phyloP scores from a whole-genome alignment of 2,113 vertebrate genomes.

The Chlorodrepanis virens region DNA sequence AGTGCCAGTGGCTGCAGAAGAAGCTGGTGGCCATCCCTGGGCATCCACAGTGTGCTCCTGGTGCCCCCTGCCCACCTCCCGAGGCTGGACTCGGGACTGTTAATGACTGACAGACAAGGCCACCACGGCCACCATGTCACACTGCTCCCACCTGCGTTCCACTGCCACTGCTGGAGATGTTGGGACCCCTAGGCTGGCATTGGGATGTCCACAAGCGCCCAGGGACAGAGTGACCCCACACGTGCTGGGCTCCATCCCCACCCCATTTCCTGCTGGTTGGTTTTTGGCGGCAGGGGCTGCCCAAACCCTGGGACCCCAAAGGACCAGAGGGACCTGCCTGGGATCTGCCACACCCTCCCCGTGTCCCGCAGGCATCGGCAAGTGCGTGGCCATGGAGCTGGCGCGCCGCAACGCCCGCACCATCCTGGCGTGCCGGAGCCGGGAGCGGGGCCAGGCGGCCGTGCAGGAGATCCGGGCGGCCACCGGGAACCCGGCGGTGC shows the following conservation, averaged over 20 bases:
- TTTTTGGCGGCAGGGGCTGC: neutral
- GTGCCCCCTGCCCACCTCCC: neutral
- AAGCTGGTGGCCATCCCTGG: accelerated
- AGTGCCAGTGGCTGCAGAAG: neutral
- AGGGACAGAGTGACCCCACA: neutral
- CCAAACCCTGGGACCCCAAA: too few species aligned
- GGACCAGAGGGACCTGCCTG: neutral
- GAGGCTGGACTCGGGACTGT: accelerated
- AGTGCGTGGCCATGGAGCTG: slow-evolving; percentile 81
- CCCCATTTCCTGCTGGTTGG: accelerated
- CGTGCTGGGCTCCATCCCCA: accelerated
- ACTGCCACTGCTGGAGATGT: accelerated
- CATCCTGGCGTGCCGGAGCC: slow-evolving; percentile 82
- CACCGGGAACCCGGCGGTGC: slow-evolving; percentile 72
- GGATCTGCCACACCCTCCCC: accelerated
- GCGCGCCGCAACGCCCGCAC: slow-evolving; percentile 79
- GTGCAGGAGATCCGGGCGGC: slow-evolving; percentile 71
- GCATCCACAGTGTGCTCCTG: accelerated
- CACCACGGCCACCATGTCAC: accelerated
- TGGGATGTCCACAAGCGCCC: neutral
- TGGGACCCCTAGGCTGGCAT: accelerated
- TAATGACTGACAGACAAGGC: neutral
- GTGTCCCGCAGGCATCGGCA: slow-evolving; percentile 77
- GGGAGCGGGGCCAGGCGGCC: slow-evolving; percentile 59
- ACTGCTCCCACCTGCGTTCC: neutral